Base-by-base conservation (phyloP, 2,797 vertebrate genomes). In the Octomys mimax region DNA sequence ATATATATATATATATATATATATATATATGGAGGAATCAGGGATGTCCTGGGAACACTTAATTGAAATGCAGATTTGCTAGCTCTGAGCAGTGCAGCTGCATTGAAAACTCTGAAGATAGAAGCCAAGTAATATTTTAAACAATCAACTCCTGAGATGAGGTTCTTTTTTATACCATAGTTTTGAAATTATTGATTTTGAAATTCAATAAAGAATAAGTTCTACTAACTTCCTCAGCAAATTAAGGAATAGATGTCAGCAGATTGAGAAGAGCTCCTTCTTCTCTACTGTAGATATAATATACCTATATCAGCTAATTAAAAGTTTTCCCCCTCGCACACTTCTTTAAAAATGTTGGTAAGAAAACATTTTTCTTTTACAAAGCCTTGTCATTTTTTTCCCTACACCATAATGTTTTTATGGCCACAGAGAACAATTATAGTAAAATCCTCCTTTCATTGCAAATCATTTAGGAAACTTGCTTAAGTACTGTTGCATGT, bases 401-500 rank as follows among this genome's bases (percentile, higher is more conserved):
- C 3, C 22, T 39, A 64, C 36, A 91, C 24, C 39, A 85, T 80
- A 49, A 93, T 95, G 95, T 49, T 68, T 98, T 96, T 95, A 86
- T 57, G 21, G 88, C 68, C 33, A 93, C 80, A 86, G 85, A 96
- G 75, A 97, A 52, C 70, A 96, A 59, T 96, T 42, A 79, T 87
- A 68, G 52, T 77, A 95, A 98, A 98, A 98, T 98, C 87, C n/a
- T 96, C 92, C 96, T 98, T 97, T 52, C 78, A 95, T 64, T 85
- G 89, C 87, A 98, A 98, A 97, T 97, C 88, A 96, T 97, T 98
- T 98, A 96, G 93, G 95, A 95, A 97, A 93, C 59, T 71, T 83
- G 52, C 95, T 96, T 98, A 97, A 97, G 70, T 96, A 77, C 0
- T 96, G 75, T 92, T 98, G 80, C 92, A 79, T 81, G 91, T 96